A percentile compares a stretch with the other conserved stretches of the same genome.
Conservation (phyloP, 37 sponge, comb jelly and placozoan genomes). For the Halisarca cf. caerulea region DNA sequence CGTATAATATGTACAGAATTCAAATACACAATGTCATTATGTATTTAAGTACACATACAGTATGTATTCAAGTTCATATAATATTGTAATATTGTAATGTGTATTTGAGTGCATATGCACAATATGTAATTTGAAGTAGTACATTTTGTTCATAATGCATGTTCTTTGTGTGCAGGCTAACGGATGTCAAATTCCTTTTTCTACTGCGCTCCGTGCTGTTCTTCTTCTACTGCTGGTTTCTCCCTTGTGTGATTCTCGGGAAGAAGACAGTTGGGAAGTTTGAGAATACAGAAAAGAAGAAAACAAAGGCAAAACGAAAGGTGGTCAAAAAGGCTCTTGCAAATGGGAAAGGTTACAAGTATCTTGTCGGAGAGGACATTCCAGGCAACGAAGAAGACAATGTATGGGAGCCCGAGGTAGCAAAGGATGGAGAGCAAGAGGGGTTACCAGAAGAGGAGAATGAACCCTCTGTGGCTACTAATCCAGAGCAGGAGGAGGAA, state of each 20-base stretch:
- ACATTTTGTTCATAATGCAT: not conserved
- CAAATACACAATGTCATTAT: not conserved
- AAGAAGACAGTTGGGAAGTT: conserved; percentile 56
- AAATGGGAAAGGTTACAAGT: conserved; percentile 48
- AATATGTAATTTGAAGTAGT: no score
- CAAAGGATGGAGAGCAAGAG: not conserved
- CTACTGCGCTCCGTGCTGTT: conserved; percentile 66
- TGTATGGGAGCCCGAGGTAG: not conserved
- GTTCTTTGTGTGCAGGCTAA: conserved; percentile 36
- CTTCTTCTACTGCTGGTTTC: conserved; percentile 75
- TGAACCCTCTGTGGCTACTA: no score
- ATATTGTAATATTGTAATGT: no score
- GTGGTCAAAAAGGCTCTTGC: conserved; percentile 47
- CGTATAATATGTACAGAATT: not conserved
- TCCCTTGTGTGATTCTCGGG: conserved; percentile 73
- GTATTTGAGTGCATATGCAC: no score
- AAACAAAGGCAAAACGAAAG: conserved; percentile 40
- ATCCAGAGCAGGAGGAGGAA: not conserved
- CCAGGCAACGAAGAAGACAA: not conserved
- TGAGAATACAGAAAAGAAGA: conserved; percentile 43
- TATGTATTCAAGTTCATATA: not conserved
- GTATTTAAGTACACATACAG: not conserved
- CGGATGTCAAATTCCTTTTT: conserved; percentile 54
- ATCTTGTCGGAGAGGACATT: conserved; percentile 14
- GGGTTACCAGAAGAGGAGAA: not conserved